These are phyloP conservation scores for Thrips palmi DNA, from an alignment of 1,140 invertebrate species.

Conservation along the genomic window DNA sequence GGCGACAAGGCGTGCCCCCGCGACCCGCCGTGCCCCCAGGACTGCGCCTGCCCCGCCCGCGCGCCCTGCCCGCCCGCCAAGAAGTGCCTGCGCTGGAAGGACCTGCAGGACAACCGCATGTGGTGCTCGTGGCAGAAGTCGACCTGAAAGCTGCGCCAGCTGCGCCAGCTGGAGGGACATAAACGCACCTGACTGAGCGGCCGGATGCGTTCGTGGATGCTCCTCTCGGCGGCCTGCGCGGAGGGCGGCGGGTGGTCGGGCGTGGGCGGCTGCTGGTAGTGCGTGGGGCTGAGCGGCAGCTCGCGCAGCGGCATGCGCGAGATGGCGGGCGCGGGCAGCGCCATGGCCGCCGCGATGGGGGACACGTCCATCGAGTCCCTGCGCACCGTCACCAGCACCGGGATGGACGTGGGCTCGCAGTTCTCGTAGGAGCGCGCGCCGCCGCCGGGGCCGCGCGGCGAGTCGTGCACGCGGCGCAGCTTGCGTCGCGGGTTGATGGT, in stretches of 20 bases:
- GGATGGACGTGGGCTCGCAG: constrained; percentile 29
- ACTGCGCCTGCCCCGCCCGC: no score
- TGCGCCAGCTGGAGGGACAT: no score
- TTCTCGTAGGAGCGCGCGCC: constrained; percentile 29
- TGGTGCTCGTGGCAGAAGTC: no score
- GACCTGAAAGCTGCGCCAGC: no score
- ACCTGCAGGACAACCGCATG: no score
- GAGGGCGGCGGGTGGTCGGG: constrained; percentile 87
- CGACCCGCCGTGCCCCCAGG: no score
- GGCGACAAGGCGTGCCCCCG: no score
- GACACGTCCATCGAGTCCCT: constrained; percentile 4
- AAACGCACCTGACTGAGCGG: constrained; percentile 65
- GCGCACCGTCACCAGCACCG: constrained; percentile 22
- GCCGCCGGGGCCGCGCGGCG: constrained; percentile 20
- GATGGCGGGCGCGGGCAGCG: constrained; percentile 20
- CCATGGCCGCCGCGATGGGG: constrained; percentile 11
- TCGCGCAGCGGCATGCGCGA: neutral
- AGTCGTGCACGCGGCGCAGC: constrained; percentile 37
- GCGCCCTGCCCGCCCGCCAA: no score
- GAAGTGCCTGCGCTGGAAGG: no score
- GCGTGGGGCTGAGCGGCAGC: constrained; percentile 54
- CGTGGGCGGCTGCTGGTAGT: constrained; percentile 80
- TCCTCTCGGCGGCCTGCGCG: constrained; percentile 70
- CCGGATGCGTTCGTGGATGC: constrained; percentile 77
- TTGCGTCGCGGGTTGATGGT: constrained; percentile 53